These are phyloP conservation scores for Spea bombifrons DNA, from an alignment of 2,113 vertebrate genomes.

Conservation along the genomic window DNA sequence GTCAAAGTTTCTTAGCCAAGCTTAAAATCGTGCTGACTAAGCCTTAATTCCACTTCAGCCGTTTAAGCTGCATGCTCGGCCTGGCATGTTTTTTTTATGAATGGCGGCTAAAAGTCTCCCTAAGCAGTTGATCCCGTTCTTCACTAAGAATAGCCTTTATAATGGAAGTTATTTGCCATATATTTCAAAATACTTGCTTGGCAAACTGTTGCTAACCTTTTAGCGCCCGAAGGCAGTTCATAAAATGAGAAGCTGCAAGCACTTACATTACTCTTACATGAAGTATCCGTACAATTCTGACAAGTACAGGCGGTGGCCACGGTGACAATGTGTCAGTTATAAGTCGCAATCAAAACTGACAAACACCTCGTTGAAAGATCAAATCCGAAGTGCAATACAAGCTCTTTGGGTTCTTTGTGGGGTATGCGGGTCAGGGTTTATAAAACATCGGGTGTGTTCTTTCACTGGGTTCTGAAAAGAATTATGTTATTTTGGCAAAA, in stretches of 20 bases:
- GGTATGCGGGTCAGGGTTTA: too few species aligned
- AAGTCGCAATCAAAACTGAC: too few species aligned
- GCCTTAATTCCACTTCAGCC: slow-evolving; percentile 28
- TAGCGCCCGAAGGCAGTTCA: not conserved
- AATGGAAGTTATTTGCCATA: slow-evolving; percentile 34
- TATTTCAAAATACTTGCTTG: slow-evolving; percentile 4
- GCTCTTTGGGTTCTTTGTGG: too few species aligned
- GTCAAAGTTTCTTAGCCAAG: slow-evolving; percentile 28
- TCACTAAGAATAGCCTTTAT: slow-evolving; percentile 34
- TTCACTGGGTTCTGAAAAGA: too few species aligned
- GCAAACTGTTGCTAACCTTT: slow-evolving; percentile 18
- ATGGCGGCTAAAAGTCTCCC: slow-evolving; percentile 29
- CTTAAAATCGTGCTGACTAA: slow-evolving; percentile 41
- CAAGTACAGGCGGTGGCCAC: too few species aligned
- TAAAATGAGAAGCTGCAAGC: not conserved
- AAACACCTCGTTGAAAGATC: too few species aligned
- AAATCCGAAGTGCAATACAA: too few species aligned
- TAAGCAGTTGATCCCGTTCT: slow-evolving; percentile 25
- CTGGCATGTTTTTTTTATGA: slow-evolving; percentile 42
- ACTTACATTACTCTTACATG: not conserved
- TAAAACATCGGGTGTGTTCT: too few species aligned
- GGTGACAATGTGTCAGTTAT: too few species aligned
- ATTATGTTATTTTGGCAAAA: too few species aligned
- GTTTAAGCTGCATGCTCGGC: slow-evolving; percentile 30
- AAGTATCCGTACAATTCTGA: too few species aligned